A percentile compares a stretch with the other conserved stretches of the same genome.
Conservation (phyloP, 2,888 invertebrate species). For the Bombylius discolor region DNA sequence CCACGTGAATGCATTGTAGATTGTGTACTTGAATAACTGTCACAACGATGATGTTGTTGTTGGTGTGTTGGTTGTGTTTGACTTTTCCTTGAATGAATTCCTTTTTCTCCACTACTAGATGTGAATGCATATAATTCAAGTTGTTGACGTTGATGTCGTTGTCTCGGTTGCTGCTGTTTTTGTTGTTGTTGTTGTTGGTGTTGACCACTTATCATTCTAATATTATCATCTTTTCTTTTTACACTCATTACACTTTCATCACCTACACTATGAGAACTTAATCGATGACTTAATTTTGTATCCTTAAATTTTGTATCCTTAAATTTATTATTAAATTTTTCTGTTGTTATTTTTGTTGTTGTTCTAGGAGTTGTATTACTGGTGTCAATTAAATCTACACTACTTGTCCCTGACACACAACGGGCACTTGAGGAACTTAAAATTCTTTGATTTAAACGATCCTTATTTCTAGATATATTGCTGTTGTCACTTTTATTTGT, state of each 20-base stretch:
- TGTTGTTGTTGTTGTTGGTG: background rate
- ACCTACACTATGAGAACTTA: background rate
- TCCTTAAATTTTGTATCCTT: too few species aligned
- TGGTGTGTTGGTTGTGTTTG: background rate
- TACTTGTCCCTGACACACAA: constrained; percentile 6
- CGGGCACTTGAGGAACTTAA: constrained; percentile 18
- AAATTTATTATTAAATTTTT: too few species aligned
- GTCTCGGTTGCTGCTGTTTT: constrained; percentile 12
- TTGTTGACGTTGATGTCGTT: background rate
- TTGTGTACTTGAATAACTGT: constrained; percentile 18
- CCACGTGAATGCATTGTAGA: constrained; percentile 17
- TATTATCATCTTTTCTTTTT: constrained; percentile 8
- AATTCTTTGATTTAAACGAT: constrained; percentile 15
- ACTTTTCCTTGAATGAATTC: background rate
- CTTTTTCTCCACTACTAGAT: background rate
- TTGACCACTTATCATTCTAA: background rate
- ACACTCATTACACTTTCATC: background rate
- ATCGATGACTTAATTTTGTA: too few species aligned
- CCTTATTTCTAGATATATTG: constrained; percentile 8
- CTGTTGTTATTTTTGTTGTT: too few species aligned
- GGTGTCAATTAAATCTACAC: background rate
- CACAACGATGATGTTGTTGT: constrained; percentile 7
- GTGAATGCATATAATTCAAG: background rate
- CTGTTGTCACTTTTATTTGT: constrained; percentile 3
- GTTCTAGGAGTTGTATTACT: background rate